A percentile compares a stretch with the other conserved stretches of the same genome.
phyloP scores from a whole-genome alignment of 1,140 invertebrate genomes.

The Laupala kohalensis region DNA sequence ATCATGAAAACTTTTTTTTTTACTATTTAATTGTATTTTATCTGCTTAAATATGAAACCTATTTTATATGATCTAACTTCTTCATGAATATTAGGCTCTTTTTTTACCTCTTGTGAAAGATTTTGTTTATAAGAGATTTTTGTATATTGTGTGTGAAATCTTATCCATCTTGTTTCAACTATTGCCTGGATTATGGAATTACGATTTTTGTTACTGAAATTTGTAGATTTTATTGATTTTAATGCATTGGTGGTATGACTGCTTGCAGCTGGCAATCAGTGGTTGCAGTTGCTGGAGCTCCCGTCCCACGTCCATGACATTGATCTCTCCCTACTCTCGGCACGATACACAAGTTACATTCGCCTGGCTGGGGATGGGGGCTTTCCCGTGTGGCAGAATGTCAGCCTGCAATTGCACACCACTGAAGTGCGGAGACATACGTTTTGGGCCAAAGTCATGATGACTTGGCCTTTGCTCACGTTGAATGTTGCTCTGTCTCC shows the following conservation, averaged over 20 bases:
- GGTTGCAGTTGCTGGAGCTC: constrained; percentile 54
- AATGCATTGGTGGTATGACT: not conserved
- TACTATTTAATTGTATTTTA: too few relatives aligned
- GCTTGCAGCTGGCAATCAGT: constrained; percentile 40
- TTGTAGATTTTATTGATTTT: too few relatives aligned
- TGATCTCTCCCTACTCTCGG: constrained; percentile 44
- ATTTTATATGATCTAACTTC: too few relatives aligned
- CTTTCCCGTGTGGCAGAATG: constrained; percentile 38
- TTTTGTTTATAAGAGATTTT: constrained; percentile 19
- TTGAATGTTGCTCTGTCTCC: not conserved
- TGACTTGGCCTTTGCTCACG: constrained; percentile 7
- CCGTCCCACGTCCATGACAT: constrained; percentile 44
- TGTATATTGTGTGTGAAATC: not conserved
- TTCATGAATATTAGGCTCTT: too few relatives aligned
- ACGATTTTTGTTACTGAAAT: not conserved
- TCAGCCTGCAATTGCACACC: constrained; percentile 46
- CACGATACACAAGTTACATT: constrained; percentile 38
- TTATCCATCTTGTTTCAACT: not conserved
- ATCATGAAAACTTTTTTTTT: too few relatives aligned
- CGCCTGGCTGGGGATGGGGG: constrained; percentile 30
- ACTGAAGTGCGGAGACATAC: constrained; percentile 43
- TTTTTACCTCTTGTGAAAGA: too few relatives aligned
- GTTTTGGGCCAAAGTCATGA: not conserved
- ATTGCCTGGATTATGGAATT: not conserved
- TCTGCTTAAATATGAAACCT: too few relatives aligned